Evolutionary conservation across 1,140 invertebrate species (phyloP).

Genomic region (Metopolophium dirhodum): DNA sequence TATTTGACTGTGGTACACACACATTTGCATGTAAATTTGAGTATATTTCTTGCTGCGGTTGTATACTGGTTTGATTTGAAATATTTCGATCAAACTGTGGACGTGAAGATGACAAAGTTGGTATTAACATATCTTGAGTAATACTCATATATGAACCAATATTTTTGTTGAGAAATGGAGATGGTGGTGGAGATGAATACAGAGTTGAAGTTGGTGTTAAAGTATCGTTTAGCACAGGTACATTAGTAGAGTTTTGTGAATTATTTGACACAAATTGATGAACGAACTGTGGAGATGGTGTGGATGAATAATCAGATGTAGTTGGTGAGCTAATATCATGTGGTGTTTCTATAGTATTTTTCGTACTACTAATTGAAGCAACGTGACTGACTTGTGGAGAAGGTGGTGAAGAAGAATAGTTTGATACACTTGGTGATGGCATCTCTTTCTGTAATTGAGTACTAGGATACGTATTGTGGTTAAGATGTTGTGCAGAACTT

Average conservation of each 20-base stretch:
- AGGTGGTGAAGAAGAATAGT: constrained; percentile 17
- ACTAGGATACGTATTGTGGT: not conserved
- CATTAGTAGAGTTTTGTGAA: not conserved
- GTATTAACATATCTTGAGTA: constrained; percentile 9
- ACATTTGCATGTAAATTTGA: constrained; percentile 9
- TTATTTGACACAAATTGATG: not conserved
- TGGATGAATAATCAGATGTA: not conserved
- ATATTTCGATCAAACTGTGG: constrained; percentile 15
- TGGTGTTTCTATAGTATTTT: not conserved
- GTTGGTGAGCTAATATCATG: constrained; percentile 18
- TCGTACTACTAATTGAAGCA: constrained; percentile 6
- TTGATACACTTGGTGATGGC: constrained; percentile 21
- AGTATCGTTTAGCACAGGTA: not conserved
- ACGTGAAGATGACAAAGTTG: constrained; percentile 15
- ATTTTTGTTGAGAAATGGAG: constrained; percentile 29
- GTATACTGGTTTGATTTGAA: constrained; percentile 32
- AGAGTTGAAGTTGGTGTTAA: not conserved
- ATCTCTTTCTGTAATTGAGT: not conserved
- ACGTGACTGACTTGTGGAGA: constrained; percentile 18
- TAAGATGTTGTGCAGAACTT: not conserved
- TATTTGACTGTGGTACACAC: not conserved
- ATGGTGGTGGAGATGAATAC: constrained; percentile 8
- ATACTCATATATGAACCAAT: constrained; percentile 8
- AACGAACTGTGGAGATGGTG: not conserved
- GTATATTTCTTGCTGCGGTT: constrained; percentile 6